Evolutionary conservation across 2,113 vertebrate genomes (phyloP).

Genomic region (Tragelaphus imberbis): DNA sequence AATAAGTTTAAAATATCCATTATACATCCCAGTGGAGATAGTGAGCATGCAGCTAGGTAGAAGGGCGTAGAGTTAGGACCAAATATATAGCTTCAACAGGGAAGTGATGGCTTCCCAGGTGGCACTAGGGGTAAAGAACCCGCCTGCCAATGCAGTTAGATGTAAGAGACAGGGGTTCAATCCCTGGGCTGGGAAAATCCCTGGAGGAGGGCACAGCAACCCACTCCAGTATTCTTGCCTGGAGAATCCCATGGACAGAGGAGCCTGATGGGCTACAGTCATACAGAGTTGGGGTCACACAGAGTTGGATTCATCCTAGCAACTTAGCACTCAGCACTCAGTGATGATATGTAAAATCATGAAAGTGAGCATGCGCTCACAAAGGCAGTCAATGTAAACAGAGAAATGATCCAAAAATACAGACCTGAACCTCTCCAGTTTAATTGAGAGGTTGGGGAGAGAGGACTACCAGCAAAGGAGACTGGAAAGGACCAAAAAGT

Average conservation of each 20-base stretch:
- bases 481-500: neutral
- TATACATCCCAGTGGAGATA: neutral
- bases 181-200: neutral
- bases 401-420: neutral
- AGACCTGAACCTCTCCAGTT: neutral
- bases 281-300: neutral
- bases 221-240: neutral
- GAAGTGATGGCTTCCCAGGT: neutral
- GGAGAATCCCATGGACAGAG: neutral
- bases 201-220: neutral
- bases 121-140: neutral
- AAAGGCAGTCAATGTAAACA: neutral
- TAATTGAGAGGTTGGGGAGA: neutral
- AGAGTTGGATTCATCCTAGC: neutral
- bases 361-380: neutral
- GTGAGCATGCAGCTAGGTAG: neutral
- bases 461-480: neutral
- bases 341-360: neutral
- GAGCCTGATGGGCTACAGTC: neutral
- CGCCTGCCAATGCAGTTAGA: neutral
- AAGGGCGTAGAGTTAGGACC: neutral
- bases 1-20: neutral
- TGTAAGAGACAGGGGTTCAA: neutral
- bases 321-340: neutral
- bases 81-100: neutral